A percentile compares a stretch with the other conserved stretches of the same genome.
phyloP scores from a whole-genome alignment of 2,888 invertebrate genomes.

The Yponomeuta cagnagella region DNA sequence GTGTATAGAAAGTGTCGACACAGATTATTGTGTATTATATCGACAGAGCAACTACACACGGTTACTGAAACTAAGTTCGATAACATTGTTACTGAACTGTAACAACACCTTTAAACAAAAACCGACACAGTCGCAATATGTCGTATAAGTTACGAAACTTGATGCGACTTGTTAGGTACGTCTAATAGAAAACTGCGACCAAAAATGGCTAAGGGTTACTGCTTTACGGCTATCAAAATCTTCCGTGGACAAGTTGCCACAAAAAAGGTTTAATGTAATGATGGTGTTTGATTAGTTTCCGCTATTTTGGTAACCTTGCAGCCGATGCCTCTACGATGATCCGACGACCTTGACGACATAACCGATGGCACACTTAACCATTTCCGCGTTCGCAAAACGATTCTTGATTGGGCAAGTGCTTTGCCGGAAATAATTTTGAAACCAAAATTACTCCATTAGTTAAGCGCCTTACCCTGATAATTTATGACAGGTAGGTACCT shows the following conservation, averaged over 20 bases:
- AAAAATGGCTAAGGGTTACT: too few species aligned
- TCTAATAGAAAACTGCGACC: too few species aligned
- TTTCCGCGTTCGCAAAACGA: background rate
- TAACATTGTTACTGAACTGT: too few species aligned
- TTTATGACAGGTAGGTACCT: background rate
- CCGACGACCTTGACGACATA: background rate
- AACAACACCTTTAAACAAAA: too few species aligned
- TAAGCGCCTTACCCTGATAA: background rate
- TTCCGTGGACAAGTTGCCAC: background rate
- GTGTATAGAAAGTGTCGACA: too few species aligned
- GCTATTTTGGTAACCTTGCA: conserved; percentile 3
- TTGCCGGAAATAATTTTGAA: background rate
- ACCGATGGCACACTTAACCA: background rate
- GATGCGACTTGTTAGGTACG: too few species aligned
- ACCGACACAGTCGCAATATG: too few species aligned
- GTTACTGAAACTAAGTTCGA: too few species aligned
- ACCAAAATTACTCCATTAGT: background rate
- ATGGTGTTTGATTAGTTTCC: background rate
- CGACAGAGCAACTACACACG: too few species aligned
- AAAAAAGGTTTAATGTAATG: background rate
- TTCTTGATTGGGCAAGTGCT: background rate
- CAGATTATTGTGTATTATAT: too few species aligned
- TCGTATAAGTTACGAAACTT: too few species aligned
- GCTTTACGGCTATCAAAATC: background rate
- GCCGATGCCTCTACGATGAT: background rate